Conservation (phyloP, 2,113 vertebrate species). For the Siphamia tubifer region DNA sequence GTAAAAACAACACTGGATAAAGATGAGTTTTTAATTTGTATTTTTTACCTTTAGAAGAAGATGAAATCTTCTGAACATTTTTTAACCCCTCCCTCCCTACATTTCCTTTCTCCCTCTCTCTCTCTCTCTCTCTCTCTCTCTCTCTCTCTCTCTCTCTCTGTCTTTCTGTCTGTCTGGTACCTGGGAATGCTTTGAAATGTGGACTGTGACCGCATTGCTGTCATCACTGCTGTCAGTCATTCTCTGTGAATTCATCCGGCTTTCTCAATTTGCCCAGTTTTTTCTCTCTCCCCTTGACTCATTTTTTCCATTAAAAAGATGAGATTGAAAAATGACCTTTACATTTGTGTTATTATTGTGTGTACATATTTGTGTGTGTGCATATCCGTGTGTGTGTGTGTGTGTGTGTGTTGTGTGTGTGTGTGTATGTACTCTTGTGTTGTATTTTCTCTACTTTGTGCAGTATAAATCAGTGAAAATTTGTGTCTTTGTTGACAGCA, state of each 20-base stretch:
- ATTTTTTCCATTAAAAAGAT: conserved; percentile 79
- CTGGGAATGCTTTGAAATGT: conserved; percentile 72
- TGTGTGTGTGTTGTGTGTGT: not conserved
- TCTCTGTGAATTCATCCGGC: conserved; percentile 76
- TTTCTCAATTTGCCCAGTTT: conserved; percentile 61
- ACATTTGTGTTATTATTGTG: conserved; percentile 35
- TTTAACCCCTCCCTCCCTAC: not conserved
- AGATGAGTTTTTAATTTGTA: conserved; percentile 67
- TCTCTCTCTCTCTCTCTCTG: not conserved
- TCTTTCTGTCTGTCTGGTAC: conserved; percentile 34
- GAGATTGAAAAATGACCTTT: conserved; percentile 70
- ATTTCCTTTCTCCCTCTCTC: not conserved
- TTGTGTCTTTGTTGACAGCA: conserved; percentile 31
- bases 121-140: conserved; percentile 24
- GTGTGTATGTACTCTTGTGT: not conserved
- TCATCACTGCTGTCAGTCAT: conserved; percentile 70
- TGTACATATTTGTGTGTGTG: not conserved
- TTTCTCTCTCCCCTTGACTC: conserved; percentile 67
- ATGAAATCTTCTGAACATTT: conserved; percentile 68
- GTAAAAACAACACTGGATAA: conserved; percentile 62
- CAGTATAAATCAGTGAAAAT: conserved; percentile 15
- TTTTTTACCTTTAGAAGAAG: conserved; percentile 69
- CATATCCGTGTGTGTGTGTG: not conserved
- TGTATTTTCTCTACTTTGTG: conserved; percentile 11
- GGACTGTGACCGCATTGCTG: conserved; percentile 68